Conservation (phyloP, 2,797 vertebrate species). For the Phaenicophaeus curvirostris region DNA sequence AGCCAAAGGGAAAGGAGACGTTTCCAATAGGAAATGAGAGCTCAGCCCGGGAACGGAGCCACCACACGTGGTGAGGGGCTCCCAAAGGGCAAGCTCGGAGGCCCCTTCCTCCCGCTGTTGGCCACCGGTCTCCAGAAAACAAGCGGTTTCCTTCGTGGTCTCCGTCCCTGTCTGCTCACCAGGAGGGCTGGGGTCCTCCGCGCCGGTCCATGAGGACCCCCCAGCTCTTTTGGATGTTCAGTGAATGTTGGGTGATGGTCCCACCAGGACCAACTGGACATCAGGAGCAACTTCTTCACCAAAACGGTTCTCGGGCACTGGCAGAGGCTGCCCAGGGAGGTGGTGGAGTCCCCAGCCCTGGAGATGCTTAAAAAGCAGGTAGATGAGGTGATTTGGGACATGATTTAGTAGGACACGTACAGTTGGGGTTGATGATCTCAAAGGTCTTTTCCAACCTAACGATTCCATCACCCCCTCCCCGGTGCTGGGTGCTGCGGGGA, state of each 20-base stretch:
- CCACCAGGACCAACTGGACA: too few relatives aligned
- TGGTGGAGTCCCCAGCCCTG: too few relatives aligned
- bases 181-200: background rate
- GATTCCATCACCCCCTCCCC: too few relatives aligned
- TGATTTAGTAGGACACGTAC: too few relatives aligned
- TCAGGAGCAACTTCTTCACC: too few relatives aligned
- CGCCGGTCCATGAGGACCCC: accelerated
- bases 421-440: too few relatives aligned
- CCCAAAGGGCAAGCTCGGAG: accelerated
- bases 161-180: background rate
- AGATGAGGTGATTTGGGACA: too few relatives aligned
- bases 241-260: background rate
- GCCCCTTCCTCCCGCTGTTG: background rate
- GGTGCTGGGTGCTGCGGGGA: background rate
- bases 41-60: background rate
- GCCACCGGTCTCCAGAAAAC: background rate
- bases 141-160: background rate
- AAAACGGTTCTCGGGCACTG: too few relatives aligned
- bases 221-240: background rate
- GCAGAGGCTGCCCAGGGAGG: too few relatives aligned
- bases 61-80: background rate
- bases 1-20: background rate
- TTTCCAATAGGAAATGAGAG: background rate
- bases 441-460: too few relatives aligned
- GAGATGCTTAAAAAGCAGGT: too few relatives aligned